A percentile compares a stretch with the other conserved stretches of the same genome.
Evolutionary conservation across 2,113 vertebrate species (phyloP).

Genomic region (Pelecanus crispus): DNA sequence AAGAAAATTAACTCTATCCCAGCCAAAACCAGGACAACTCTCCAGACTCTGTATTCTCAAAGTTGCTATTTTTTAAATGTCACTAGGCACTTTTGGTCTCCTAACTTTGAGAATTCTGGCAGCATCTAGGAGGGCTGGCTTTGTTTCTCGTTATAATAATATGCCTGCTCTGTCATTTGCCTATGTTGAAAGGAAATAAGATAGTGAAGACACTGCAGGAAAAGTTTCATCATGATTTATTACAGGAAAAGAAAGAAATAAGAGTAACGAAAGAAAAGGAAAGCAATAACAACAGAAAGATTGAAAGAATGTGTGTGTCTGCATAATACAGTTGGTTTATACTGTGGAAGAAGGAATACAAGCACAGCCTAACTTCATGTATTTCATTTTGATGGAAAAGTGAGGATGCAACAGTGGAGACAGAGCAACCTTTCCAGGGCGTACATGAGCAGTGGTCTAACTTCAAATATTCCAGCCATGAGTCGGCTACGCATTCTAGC

Average conservation of each 20-base stretch:
- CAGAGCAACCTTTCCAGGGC: background rate
- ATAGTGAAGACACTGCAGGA: background rate
- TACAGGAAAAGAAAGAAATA: background rate
- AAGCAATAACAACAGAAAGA: background rate
- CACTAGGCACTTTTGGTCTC: background rate
- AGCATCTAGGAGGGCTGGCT: background rate
- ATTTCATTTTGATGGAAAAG: background rate
- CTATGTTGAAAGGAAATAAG: background rate
- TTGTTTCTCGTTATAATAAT: background rate
- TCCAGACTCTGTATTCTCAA: background rate
- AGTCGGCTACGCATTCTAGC: background rate
- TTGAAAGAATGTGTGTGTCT: background rate
- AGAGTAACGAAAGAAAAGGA: background rate
- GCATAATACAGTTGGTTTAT: background rate
- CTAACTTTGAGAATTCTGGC: background rate
- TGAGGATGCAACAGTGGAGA: background rate
- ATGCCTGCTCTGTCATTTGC: background rate
- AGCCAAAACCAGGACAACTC: too few species aligned
- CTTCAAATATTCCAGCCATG: background rate
- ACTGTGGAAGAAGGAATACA: background rate
- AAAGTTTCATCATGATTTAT: background rate
- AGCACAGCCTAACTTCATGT: background rate
- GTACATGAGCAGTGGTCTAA: background rate
- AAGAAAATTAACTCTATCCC: too few species aligned
- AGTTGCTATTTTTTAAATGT: background rate